These are phyloP conservation scores for Hystrix brachyura DNA, from an alignment of 2,113 vertebrate species.

Conservation along the genomic window DNA sequence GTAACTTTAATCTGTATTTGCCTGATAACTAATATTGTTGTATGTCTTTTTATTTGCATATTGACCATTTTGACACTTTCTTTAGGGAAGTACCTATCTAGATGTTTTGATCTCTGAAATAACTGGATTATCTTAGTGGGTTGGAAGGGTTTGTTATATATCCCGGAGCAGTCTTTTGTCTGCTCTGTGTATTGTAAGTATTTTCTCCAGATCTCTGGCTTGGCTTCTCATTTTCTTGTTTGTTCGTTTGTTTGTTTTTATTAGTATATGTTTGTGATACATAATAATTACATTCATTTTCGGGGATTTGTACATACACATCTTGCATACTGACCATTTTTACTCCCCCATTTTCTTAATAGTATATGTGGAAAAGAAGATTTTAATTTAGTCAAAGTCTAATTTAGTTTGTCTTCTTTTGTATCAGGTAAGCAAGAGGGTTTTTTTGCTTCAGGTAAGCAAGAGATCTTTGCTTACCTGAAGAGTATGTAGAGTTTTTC, in stretches of 20 bases:
- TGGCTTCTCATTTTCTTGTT: neutral
- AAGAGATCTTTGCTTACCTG: neutral
- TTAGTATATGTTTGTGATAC: neutral
- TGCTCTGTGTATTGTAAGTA: neutral
- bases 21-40: constrained; percentile 52
- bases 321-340: neutral
- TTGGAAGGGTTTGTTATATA: neutral
- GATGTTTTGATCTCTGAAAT: constrained; percentile 19
- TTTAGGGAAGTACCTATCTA: constrained; percentile 29
- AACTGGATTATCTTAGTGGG: neutral
- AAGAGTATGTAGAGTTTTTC: neutral
- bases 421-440: neutral
- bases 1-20: constrained; percentile 64
- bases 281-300: neutral
- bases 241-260: neutral
- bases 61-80: constrained; percentile 34
- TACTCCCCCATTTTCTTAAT: neutral
- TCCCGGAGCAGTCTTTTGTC: constrained; percentile 13
- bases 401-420: neutral
- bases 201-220: neutral
- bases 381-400: constrained; percentile 44
- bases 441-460: too few species aligned
- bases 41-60: constrained; percentile 43
- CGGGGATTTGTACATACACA: neutral
- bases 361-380: neutral